Base-by-base conservation (phyloP, 2,888 invertebrate species). In the Hydriomena furcata region DNA sequence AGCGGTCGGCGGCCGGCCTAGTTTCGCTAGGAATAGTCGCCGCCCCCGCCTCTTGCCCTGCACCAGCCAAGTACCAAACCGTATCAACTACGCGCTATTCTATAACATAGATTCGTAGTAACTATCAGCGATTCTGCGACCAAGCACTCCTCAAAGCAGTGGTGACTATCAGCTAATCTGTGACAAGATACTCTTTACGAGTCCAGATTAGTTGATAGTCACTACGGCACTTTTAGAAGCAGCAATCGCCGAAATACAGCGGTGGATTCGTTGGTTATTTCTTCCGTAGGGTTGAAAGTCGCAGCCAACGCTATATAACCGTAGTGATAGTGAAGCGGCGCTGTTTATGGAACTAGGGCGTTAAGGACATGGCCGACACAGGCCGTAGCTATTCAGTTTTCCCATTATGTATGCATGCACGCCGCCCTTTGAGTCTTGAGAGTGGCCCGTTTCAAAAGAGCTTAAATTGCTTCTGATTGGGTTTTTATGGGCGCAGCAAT, bases 1-100 rank as follows among this genome's bases (percentile, higher is more conserved):
- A 68, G 79, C 82, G 83, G 86, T 88, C 88, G 88, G 82, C 81
- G 87, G 80, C 86, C 89, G 89, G 86, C 89, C 89, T 89, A 90
- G 86, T 85, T 90, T 86, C 66, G 73, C 85, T 87, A 79, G 86
- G 84, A 89, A 88, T 89, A 89, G 87, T 80, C 84, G 74, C 86
- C 86, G 85, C 85, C 82, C 83, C 83, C 87, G 80, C 84, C 79
- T 72, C 73, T 73, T 76, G 76, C 79, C 80, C 81, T 80, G 79
- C 71, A 73, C 76, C 72, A 78, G 79, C 84, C 81, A 84, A 84
- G 73, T 79, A 76, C 47, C 49, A 46, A 52, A 36, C 37, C 37
- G 46, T 43, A 52, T 32, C 23, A 24, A 34, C 79, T 71, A 24
- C 38, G 24, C 24, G 12, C 2, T 40, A 48, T 24, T 35, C 52